phyloP scores from a whole-genome alignment of 2,888 invertebrate species.

The Meganola albula region DNA sequence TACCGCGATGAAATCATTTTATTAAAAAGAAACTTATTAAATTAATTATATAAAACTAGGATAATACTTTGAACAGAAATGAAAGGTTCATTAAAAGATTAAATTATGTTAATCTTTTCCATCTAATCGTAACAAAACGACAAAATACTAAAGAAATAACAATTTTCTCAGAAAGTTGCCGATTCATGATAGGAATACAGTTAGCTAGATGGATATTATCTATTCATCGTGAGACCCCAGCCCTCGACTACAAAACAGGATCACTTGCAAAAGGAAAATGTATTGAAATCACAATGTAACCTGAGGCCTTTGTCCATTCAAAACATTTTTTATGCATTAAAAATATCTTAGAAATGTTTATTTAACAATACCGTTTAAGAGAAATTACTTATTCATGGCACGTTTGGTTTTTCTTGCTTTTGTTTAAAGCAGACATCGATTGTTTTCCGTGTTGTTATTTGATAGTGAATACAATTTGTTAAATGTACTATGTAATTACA shows the following conservation, averaged over 20 bases:
- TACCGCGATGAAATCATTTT: too few relatives aligned
- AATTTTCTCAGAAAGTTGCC: conserved; percentile 51
- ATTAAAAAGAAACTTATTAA: too few relatives aligned
- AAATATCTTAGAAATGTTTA: conserved; percentile 52
- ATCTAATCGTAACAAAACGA: conserved; percentile 28
- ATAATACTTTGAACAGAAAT: too few relatives aligned
- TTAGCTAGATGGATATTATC: conserved; percentile 67
- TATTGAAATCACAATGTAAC: conserved; percentile 75
- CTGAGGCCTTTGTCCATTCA: conserved; percentile 58
- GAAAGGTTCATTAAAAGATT: too few relatives aligned
- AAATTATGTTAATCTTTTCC: too few relatives aligned
- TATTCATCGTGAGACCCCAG: conserved; percentile 62
- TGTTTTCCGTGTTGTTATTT: conserved; percentile 30
- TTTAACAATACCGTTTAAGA: conserved; percentile 63
- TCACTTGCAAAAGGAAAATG: conserved; percentile 68
- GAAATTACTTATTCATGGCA: conserved; percentile 65
- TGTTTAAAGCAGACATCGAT: conserved; percentile 44
- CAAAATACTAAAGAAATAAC: conserved; percentile 37
- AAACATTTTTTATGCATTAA: conserved; percentile 51
- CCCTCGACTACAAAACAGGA: conserved; percentile 61
- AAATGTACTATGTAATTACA: too few relatives aligned
- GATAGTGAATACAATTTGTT: conserved; percentile 35
- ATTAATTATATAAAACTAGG: too few relatives aligned
- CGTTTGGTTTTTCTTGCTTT: conserved; percentile 56
- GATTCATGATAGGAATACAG: conserved; percentile 62